Evolutionary conservation across 2,113 vertebrate genomes (phyloP), one percentile per base, ranked within the genome.

Genomic region (Rhegmatorhina hoffmannsi): DNA sequence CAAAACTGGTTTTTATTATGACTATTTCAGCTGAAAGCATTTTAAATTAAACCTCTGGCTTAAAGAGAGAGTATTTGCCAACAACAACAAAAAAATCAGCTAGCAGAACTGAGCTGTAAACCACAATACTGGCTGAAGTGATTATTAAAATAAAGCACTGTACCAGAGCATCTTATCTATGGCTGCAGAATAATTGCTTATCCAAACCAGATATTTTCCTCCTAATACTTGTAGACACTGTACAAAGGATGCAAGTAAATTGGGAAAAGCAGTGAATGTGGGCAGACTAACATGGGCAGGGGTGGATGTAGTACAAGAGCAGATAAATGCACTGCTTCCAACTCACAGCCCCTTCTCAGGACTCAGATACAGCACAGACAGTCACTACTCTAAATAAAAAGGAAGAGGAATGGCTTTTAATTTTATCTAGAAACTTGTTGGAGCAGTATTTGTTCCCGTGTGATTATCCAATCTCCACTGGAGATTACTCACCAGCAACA

Each of bases 271-370:
- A 31, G 17, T 6, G 23, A 83, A 78, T 70, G 13, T 11, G 53
- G 36, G 47, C 55, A 69, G 49, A 28, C 3, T 25, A 17, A 46
- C 31, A 13, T 4, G 68, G 46, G 20, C 15, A 44, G 1, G 16
- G 20, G 31, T 36, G 31, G 47, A 21, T 28, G 6, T 17, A 29
- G 17, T 40, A 31, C 38, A 33, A 47, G 25, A 84, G 47, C 4
- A 74, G 64, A 19, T 7, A 63, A 79, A 19, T 0, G 0, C 24
- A 24, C 13, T 1, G 1, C 29, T 84, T n/a, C 33, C 31, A 60
- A 1, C 5, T 14, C 38, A 47, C 0, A 0, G 28, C 18, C 25
- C 11, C 0, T 59, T 46, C 78, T 6, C 33, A 63, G 47, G 33
- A 46, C 11, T 85, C n/a, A 3, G 33, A 15, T 9, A 18, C 11